A percentile compares a stretch with the other conserved stretches of the same genome.
phyloP scores from a whole-genome alignment of 1,140 invertebrate genomes.

The Trichomalopsis sarcophagae region DNA sequence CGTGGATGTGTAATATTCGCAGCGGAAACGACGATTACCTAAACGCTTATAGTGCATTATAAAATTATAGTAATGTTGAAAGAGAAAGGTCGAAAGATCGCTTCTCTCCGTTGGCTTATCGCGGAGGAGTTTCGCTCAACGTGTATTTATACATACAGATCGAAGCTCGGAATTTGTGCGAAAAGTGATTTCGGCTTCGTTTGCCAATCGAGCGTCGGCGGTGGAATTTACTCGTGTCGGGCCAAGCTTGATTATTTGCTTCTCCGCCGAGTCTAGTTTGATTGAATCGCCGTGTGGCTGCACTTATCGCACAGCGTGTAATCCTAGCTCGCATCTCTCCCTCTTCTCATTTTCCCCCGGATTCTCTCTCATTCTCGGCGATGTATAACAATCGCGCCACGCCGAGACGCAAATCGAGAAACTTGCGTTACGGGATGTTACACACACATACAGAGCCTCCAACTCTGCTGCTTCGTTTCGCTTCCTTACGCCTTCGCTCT shows the following conservation, averaged over 20 bases:
- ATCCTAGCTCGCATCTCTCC: background rate
- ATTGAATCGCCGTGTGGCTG: conserved; percentile 34
- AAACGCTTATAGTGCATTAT: no score
- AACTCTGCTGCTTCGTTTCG: background rate
- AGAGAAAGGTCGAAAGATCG: no score
- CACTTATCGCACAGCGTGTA: background rate
- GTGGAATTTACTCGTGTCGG: background rate
- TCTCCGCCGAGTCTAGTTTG: conserved; percentile 43
- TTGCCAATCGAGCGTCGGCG: background rate
- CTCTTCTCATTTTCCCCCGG: background rate
- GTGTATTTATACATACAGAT: background rate
- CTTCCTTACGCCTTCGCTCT: background rate
- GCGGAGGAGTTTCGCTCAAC: background rate
- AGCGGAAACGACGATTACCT: no score
- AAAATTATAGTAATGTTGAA: no score
- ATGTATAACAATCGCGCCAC: conserved; percentile 7
- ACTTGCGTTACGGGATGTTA: conserved; percentile 1
- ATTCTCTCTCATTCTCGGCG: background rate
- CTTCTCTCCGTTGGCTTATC: no score
- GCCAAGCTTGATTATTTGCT: conserved; percentile 47
- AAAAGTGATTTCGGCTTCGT: conserved; percentile 41
- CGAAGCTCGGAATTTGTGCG: conserved; percentile 15
- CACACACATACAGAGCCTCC: background rate
- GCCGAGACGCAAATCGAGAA: conserved; percentile 28
- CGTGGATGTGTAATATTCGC: no score